These are phyloP conservation scores for Limnephilus rhombicus DNA, from an alignment of 2,888 invertebrate species.

Conservation along the genomic window DNA sequence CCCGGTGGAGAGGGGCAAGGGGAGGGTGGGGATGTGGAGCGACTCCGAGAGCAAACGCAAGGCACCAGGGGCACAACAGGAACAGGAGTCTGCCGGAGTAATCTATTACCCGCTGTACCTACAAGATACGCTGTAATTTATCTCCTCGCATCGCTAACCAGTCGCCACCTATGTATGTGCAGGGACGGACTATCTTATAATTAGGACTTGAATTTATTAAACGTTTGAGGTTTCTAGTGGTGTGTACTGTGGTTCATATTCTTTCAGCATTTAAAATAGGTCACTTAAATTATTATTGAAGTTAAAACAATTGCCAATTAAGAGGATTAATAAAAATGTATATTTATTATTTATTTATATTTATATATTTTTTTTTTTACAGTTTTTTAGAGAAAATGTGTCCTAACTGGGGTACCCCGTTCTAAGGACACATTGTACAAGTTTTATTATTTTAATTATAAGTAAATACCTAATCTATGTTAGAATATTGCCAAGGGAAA, in stretches of 20 bases:
- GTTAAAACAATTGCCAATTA: no score
- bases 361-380: no score
- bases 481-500: no score
- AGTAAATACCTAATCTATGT: no score
- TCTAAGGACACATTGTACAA: no score
- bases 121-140: slow-evolving; percentile 46
- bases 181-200: neutral
- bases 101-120: slow-evolving; percentile 35
- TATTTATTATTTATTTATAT: no score
- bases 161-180: slow-evolving; percentile 29
- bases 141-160: slow-evolving; percentile 34
- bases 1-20: neutral
- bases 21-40: neutral
- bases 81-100: slow-evolving; percentile 21
- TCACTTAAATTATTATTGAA: no score
- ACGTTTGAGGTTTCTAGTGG: neutral
- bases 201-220: neutral
- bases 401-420: no score
- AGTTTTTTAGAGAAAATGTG: no score
- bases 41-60: neutral
- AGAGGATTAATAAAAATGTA: no score
- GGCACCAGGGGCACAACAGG: neutral
- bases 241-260: neutral
- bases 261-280: neutral
- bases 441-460: no score